Evolutionary conservation across 2,888 invertebrate species (phyloP).

Genomic region (Cephus sareptanus): DNA sequence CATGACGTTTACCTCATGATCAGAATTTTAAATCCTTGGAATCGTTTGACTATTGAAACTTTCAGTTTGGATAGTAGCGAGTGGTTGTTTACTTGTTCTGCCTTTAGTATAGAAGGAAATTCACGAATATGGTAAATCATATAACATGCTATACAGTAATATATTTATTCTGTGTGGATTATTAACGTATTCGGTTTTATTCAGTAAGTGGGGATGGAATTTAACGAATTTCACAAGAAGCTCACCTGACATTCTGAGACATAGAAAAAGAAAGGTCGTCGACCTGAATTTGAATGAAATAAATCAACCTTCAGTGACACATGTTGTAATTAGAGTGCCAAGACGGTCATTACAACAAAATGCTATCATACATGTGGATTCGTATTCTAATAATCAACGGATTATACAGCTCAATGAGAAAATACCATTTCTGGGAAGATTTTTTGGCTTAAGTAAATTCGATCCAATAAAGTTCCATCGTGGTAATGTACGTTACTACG

Average conservation of each 20-base stretch:
- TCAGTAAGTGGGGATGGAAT: constrained; percentile 70
- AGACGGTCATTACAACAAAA: constrained; percentile 67
- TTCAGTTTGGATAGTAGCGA: constrained; percentile 76
- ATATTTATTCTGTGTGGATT: constrained; percentile 60
- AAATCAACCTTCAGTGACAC: constrained; percentile 72
- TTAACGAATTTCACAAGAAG: constrained; percentile 71
- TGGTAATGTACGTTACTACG: constrained; percentile 47
- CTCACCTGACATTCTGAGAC: constrained; percentile 66
- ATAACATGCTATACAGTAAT: constrained; percentile 6
- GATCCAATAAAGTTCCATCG: constrained; percentile 26
- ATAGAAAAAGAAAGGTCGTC: constrained; percentile 66
- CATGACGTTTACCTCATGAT: constrained; percentile 74
- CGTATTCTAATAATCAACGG: background rate
- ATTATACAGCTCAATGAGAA: background rate
- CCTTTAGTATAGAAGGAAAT: constrained; percentile 68
- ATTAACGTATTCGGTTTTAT: constrained; percentile 50
- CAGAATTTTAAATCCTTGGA: constrained; percentile 70
- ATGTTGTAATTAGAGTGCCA: constrained; percentile 77
- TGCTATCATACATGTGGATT: background rate
- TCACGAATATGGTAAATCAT: constrained; percentile 73
- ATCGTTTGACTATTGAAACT: constrained; percentile 74
- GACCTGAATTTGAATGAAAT: constrained; percentile 74
- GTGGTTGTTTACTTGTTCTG: constrained; percentile 84
- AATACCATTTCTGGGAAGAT: background rate
- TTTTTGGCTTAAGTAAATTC: constrained; percentile 24